phyloP scores from a whole-genome alignment of 1,140 invertebrate species.

The Drosophila mojavensis region DNA sequence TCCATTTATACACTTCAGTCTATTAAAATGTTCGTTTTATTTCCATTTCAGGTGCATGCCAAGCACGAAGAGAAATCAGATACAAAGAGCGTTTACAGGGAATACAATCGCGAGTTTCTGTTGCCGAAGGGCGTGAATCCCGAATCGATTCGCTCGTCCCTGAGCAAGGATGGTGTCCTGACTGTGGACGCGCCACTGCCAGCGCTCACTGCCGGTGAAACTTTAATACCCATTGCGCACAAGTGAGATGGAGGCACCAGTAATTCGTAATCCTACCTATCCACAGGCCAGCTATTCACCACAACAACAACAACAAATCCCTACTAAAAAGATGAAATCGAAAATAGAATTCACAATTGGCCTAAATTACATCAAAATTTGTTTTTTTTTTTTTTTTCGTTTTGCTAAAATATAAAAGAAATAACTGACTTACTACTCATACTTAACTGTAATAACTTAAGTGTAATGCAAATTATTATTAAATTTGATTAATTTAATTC shows the following conservation, averaged over 20 bases:
- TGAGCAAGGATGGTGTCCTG: conserved; percentile 96
- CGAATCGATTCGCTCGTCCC: conserved; percentile 94
- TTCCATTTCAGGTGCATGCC: conserved; percentile 92
- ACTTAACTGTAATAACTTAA: conserved; percentile 74
- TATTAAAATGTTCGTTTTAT: no score
- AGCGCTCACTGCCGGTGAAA: conserved; percentile 89
- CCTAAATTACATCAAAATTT: conserved; percentile 29
- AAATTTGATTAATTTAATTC: conserved; percentile 82
- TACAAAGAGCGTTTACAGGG: conserved; percentile 96
- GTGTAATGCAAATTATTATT: conserved; percentile 81
- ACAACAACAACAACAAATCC: not conserved
- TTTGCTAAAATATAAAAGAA: conserved; percentile 67
- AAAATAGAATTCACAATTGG: conserved; percentile 21
- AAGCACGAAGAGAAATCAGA: conserved; percentile 98
- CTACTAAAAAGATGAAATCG: conserved; percentile 6
- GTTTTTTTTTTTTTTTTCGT: conserved; percentile 49
- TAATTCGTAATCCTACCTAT: not conserved
- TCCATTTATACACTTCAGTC: no score
- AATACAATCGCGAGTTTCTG: conserved; percentile 98
- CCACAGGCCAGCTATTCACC: conserved; percentile 11
- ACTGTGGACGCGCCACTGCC: conserved; percentile 97
- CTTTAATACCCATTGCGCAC: conserved; percentile 91
- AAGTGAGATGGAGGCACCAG: conserved; percentile 84
- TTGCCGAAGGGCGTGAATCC: conserved; percentile 97
- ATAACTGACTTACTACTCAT: conserved; percentile 82